Conservation (phyloP, 1,140 invertebrate species). For the Drosophila lowei region DNA sequence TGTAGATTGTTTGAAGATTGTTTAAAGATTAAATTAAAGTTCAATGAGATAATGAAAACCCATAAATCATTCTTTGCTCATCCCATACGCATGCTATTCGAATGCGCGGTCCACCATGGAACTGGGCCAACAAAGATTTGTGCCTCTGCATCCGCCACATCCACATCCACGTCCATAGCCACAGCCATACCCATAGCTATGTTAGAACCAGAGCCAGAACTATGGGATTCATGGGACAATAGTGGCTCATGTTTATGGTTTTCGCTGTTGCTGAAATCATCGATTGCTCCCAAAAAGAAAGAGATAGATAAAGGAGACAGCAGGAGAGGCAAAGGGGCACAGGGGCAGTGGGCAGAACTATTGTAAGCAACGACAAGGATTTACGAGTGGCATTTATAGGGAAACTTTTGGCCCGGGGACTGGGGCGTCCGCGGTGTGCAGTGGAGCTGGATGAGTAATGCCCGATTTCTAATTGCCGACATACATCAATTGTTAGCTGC, state of each 20-base stretch:
- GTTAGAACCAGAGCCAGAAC: conserved; percentile 6
- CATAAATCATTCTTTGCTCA: not conserved
- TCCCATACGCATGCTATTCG: conserved; percentile 1
- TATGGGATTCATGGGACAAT: conserved; percentile 34
- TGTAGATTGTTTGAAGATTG: no score
- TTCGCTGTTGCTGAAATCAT: conserved; percentile 38
- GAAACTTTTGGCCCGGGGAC: conserved; percentile 34
- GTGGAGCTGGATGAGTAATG: conserved; percentile 58
- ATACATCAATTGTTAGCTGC: conserved; percentile 80
- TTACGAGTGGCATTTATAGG: conserved; percentile 76
- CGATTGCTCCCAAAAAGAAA: conserved; percentile 30
- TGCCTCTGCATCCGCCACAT: conserved; percentile 33
- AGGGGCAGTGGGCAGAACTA: conserved; percentile 54
- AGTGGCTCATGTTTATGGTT: conserved; percentile 46
- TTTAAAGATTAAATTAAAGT: no score
- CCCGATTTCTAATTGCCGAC: conserved; percentile 68
- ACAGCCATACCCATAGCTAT: conserved; percentile 15
- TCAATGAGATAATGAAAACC: not conserved
- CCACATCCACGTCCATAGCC: not conserved
- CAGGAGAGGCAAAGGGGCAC: not conserved
- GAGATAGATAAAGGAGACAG: not conserved
- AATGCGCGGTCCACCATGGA: conserved; percentile 10
- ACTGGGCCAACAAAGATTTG: conserved; percentile 45
- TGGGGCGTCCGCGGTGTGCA: not conserved
- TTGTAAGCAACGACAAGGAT: conserved; percentile 66